Evolutionary conservation across 2,888 invertebrate species (phyloP).

Genomic region (Isotomurus palustris): DNA sequence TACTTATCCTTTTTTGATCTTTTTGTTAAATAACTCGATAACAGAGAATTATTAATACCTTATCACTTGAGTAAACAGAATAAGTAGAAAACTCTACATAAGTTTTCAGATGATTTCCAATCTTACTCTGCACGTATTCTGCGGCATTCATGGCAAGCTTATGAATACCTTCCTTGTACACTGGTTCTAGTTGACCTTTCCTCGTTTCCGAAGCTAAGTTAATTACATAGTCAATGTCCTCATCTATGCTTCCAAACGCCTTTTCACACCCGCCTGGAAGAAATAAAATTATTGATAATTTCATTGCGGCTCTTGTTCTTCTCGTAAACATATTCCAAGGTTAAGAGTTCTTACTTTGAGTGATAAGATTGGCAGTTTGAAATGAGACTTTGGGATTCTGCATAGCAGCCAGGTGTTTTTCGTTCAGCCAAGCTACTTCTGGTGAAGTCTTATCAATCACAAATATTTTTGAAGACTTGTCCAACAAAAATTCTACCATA

Average conservation of each 20-base stretch:
- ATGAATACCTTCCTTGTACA: slow-evolving; percentile 82
- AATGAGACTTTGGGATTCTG: slow-evolving; percentile 75
- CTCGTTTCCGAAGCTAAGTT: slow-evolving; percentile 92
- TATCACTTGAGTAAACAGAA: slow-evolving; percentile 72
- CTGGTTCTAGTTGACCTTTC: slow-evolving; percentile 78
- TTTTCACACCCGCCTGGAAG: slow-evolving; percentile 63
- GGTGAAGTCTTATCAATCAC: slow-evolving; percentile 91
- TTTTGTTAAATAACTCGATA: background rate
- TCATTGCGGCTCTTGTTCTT: background rate
- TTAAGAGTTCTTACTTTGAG: slow-evolving; percentile 66
- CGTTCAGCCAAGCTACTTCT: slow-evolving; percentile 83
- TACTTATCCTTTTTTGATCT: too few relatives aligned
- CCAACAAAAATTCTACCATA: slow-evolving; percentile 73
- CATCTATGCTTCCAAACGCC: slow-evolving; percentile 62
- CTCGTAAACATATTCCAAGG: background rate
- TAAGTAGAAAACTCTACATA: slow-evolving; percentile 83
- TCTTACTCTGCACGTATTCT: slow-evolving; percentile 61
- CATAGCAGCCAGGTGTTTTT: slow-evolving; percentile 66
- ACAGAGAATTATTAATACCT: slow-evolving; percentile 60
- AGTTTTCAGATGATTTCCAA: slow-evolving; percentile 56
- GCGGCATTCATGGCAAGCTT: slow-evolving; percentile 67
- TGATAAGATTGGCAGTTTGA: slow-evolving; percentile 85
- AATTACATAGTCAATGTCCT: slow-evolving; percentile 69
- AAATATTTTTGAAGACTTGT: slow-evolving; percentile 67
- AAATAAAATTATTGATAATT: background rate